Percentiles rank a stretch among this genome's conserved stretches.
These are phyloP conservation scores for Oplegnathus fasciatus DNA, from an alignment of 2,113 vertebrate species.

Conservation along the genomic window DNA sequence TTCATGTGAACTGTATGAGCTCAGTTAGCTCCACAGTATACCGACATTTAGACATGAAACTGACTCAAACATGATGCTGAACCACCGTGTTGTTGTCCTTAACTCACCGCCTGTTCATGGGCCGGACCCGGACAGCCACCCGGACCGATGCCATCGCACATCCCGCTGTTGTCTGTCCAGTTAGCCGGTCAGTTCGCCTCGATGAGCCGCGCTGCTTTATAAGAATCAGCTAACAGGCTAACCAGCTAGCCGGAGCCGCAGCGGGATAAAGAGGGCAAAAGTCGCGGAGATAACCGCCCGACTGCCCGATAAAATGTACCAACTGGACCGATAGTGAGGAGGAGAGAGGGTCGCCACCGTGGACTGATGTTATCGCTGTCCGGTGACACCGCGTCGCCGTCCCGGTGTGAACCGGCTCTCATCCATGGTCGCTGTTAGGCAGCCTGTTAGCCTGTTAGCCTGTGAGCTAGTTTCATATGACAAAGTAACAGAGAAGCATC, in stretches of 20 bases:
- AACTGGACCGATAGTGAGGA: neutral
- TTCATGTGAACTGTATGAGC: neutral
- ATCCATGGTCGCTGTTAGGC: neutral
- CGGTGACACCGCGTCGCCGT: slow-evolving; percentile 8
- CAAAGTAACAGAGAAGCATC: neutral
- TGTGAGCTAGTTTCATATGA: slow-evolving; percentile 3
- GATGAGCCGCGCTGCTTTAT: neutral
- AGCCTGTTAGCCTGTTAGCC: slow-evolving; percentile 44
- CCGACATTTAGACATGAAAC: neutral
- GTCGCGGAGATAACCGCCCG: slow-evolving; percentile 21
- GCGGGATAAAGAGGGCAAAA: slow-evolving; percentile 34
- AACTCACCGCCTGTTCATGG: slow-evolving; percentile 95
- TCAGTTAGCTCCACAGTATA: neutral
- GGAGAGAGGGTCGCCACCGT: rapidly evolving
- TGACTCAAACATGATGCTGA: neutral
- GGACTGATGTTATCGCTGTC: neutral
- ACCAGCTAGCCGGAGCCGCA: neutral
- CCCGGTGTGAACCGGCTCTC: slow-evolving; percentile 6
- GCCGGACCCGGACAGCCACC: slow-evolving; percentile 95
- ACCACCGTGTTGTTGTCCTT: rapidly evolving
- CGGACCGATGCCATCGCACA: slow-evolving; percentile 95
- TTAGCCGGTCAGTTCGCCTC: neutral
- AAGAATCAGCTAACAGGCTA: slow-evolving; percentile 39
- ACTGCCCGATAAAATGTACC: rapidly evolving
- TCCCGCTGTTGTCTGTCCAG: slow-evolving; percentile 55